Percentiles rank a stretch among this genome's conserved stretches.
phyloP scores from a whole-genome alignment of 2,797 vertebrate species.

The Alectoris magna region DNA sequence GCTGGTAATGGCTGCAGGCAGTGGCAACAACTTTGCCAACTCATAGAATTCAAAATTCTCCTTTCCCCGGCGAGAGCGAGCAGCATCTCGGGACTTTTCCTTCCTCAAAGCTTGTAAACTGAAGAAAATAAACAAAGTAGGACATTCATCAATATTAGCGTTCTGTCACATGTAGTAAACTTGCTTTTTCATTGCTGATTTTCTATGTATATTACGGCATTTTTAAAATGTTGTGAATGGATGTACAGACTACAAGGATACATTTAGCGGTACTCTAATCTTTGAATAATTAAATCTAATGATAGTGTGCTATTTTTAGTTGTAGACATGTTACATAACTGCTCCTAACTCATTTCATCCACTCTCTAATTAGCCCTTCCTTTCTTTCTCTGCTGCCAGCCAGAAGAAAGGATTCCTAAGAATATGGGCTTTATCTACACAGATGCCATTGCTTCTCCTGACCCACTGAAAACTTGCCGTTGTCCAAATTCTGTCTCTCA shows the following conservation, averaged over 20 bases:
- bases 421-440: not conserved
- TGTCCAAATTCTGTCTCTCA: not conserved
- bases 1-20: constrained; percentile 97
- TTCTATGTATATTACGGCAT: not conserved
- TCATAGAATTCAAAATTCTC: constrained; percentile 99
- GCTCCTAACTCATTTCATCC: not conserved
- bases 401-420: not conserved
- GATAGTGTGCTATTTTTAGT: not conserved
- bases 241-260: not conserved
- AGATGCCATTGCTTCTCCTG: not conserved
- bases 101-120: constrained; percentile 99
- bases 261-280: not conserved
- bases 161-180: not conserved
- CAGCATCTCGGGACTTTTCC: constrained; percentile 97
- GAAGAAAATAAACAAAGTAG: constrained; percentile 62
- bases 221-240: not conserved
- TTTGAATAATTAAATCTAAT: not conserved
- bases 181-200: constrained; percentile 1
- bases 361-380: not conserved
- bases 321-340: not conserved
- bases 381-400: not conserved
- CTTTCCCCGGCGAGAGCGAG: constrained; percentile 94
- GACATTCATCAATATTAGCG: constrained; percentile 47
- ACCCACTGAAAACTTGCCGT: not conserved
- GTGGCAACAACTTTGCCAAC: constrained; percentile 96